Percentiles rank a stretch among this genome's conserved stretches.
Evolutionary conservation across 1,140 invertebrate species (phyloP).

Genomic region (Octopus bimaculoides): DNA sequence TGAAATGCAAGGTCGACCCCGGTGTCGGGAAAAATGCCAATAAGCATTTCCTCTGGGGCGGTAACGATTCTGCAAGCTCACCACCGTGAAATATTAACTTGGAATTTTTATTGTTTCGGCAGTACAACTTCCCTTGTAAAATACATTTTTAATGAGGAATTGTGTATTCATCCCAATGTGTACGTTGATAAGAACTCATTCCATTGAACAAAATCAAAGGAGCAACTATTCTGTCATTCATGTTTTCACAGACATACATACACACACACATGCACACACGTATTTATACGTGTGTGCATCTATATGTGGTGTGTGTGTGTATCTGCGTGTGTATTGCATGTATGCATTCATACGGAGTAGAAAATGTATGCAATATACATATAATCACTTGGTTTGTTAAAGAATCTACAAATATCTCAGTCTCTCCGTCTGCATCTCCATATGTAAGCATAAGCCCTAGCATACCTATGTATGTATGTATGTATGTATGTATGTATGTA

Average conservation of each 20-base stretch:
- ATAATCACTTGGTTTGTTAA: neutral
- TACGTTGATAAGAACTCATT: too few relatives aligned
- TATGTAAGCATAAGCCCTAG: slow-evolving; percentile 18
- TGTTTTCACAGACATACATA: neutral
- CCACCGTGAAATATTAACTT: too few relatives aligned
- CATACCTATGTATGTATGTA: slow-evolving; percentile 19
- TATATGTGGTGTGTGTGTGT: neutral
- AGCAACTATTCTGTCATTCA: neutral
- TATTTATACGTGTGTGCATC: slow-evolving; percentile 12
- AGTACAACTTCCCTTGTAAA: too few relatives aligned
- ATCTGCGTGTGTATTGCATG: neutral
- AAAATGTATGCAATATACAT: neutral
- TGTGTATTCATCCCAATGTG: too few relatives aligned
- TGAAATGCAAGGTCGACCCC: too few relatives aligned
- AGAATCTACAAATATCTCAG: slow-evolving; percentile 3
- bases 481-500: slow-evolving; percentile 25
- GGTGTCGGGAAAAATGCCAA: too few relatives aligned
- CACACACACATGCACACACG: neutral
- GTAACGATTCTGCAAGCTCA: too few relatives aligned
- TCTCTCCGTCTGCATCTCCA: slow-evolving; percentile 19
- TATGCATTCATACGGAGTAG: neutral
- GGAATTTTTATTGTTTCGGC: too few relatives aligned
- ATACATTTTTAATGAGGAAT: too few relatives aligned
- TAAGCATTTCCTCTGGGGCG: too few relatives aligned
- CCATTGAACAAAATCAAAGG: too few relatives aligned